A percentile compares a stretch with the other conserved stretches of the same genome.
Evolutionary conservation across 2,797 vertebrate species (phyloP).

Genomic region (Ispidina picta): DNA sequence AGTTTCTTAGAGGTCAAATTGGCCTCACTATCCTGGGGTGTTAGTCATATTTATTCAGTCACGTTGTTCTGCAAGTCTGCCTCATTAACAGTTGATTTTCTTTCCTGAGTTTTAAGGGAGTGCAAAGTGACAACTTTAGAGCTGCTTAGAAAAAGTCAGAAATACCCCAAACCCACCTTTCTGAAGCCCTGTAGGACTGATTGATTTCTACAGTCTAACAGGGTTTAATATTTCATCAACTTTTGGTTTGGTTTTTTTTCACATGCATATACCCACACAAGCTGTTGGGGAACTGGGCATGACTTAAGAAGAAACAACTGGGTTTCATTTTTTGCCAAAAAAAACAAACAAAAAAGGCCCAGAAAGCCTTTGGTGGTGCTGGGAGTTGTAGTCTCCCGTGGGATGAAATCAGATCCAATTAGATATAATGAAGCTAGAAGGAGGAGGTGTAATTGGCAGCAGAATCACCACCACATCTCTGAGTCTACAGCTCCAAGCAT

Average conservation of each 20-base stretch:
- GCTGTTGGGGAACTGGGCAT: neutral
- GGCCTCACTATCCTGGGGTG: neutral
- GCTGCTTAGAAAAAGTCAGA: neutral
- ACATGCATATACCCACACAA: neutral
- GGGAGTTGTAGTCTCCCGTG: neutral
- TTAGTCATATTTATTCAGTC: neutral
- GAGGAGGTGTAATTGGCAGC: constrained; percentile 6
- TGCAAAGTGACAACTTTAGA: neutral
- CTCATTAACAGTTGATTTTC: neutral
- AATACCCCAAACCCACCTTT: neutral
- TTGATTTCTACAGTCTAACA: neutral
- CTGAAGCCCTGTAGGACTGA: neutral
- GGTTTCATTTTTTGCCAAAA: neutral
- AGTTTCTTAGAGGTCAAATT: neutral
- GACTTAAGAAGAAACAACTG: neutral
- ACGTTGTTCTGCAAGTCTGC: accelerated
- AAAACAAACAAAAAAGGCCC: neutral
- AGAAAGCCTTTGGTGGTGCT: neutral
- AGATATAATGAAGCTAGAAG: neutral
- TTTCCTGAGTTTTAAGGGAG: neutral
- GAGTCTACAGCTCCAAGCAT: constrained; percentile 22
- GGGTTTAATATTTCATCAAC: neutral
- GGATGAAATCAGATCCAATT: constrained; percentile 2
- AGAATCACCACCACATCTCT: neutral
- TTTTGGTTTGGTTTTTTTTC: neutral